A percentile compares a stretch with the other conserved stretches of the same genome.
Conservation (phyloP, 2,113 vertebrate species). For the Pogona vitticeps region DNA sequence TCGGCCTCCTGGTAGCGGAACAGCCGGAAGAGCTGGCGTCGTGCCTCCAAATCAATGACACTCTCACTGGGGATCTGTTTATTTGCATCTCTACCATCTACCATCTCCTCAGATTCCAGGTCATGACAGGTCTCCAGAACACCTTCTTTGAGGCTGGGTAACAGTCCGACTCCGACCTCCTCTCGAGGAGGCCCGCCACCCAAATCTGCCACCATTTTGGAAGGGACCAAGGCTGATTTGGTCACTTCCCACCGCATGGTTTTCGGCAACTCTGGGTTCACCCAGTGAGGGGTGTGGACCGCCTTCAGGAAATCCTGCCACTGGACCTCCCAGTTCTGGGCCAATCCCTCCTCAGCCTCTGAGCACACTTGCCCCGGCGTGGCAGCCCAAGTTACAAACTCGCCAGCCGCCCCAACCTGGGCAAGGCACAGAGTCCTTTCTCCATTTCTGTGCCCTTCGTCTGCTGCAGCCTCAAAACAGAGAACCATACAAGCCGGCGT, state of each 20-base stretch:
- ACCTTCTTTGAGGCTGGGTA: background rate
- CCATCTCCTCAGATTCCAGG: background rate
- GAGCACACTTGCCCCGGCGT: background rate
- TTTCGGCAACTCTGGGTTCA: background rate
- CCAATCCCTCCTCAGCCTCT: background rate
- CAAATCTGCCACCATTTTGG: background rate
- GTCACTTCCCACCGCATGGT: background rate
- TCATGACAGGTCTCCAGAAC: too few species aligned
- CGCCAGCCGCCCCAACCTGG: background rate
- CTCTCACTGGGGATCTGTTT: slow-evolving; percentile 29
- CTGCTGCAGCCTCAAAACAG: slow-evolving; percentile 18
- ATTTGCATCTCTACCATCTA: slow-evolving; percentile 45
- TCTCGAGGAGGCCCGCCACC: background rate
- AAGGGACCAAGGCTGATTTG: background rate
- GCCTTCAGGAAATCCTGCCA: slow-evolving; percentile 12
- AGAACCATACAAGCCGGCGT: slow-evolving; percentile 34
- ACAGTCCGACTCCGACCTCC: background rate
- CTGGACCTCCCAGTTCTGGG: slow-evolving; percentile 17
- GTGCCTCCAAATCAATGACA: slow-evolving; percentile 15
- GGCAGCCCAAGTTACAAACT: background rate
- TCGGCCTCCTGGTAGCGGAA: slow-evolving; percentile 53
- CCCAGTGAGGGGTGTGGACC: background rate
- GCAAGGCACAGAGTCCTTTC: background rate
- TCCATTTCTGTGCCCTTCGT: slow-evolving; percentile 62
- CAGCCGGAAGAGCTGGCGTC: slow-evolving; percentile 59